A percentile compares a stretch with the other conserved stretches of the same genome.
These are phyloP conservation scores for Potamarius usumacintae DNA, from an alignment of 2,113 vertebrate species.

Conservation along the genomic window DNA sequence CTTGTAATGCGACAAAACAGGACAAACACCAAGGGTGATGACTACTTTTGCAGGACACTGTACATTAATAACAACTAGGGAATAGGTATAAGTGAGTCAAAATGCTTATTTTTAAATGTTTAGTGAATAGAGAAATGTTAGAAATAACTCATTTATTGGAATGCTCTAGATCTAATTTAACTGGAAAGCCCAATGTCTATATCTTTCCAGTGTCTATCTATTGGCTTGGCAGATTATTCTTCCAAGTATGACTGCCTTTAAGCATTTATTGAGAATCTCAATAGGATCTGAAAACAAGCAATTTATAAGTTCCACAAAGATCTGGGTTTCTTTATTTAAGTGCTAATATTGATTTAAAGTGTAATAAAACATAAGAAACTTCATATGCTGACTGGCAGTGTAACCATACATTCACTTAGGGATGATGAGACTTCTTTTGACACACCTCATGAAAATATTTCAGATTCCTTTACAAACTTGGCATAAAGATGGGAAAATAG, in stretches of 20 bases:
- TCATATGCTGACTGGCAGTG: neutral
- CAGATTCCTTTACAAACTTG: no score
- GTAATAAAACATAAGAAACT: neutral
- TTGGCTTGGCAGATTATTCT: neutral
- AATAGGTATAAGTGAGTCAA: neutral
- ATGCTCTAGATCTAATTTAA: neutral
- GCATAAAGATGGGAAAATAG: no score
- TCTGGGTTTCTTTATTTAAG: neutral
- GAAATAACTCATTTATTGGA: neutral
- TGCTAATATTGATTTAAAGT: neutral
- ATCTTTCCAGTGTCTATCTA: neutral
- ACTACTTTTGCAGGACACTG: no score
- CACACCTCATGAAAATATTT: no score
- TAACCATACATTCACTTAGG: neutral
- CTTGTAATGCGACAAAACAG: no score
- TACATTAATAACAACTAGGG: neutral
- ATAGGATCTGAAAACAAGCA: neutral
- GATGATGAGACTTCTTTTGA: neutral
- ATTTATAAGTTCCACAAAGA: neutral
- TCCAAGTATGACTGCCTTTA: neutral
- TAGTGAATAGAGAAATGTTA: neutral
- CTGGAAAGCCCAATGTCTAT: neutral
- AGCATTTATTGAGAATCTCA: neutral
- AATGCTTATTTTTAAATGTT: neutral
- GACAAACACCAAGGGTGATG: no score